Evolutionary conservation across 1,140 invertebrate genomes (phyloP).

Genomic region (Maconellicoccus hirsutus): DNA sequence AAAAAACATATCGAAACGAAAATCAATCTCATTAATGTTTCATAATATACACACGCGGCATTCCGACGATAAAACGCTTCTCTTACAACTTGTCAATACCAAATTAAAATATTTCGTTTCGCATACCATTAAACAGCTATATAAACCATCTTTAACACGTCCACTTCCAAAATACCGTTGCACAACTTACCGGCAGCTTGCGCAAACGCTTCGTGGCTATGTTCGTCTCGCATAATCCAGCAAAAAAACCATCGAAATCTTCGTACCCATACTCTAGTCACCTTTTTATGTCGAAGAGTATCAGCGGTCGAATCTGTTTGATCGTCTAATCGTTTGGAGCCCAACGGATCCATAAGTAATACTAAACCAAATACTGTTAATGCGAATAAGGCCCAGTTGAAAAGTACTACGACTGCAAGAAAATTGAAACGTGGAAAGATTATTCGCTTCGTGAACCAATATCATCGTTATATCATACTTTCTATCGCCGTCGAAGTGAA

Average conservation of each 20-base stretch:
- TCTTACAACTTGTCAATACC: too few relatives aligned
- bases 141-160: too few relatives aligned
- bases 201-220: conserved; percentile 67
- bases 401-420: conserved; percentile 55
- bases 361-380: conserved; percentile 60
- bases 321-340: conserved; percentile 49
- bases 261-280: conserved; percentile 51
- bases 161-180: too few relatives aligned
- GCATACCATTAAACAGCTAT: too few relatives aligned
- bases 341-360: conserved; percentile 68
- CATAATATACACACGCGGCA: too few relatives aligned
- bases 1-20: too few relatives aligned
- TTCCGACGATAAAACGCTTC: not conserved
- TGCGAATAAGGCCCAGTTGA: conserved; percentile 65
- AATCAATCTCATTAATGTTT: too few relatives aligned
- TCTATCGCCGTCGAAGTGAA: conserved; percentile 60
- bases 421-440: conserved; percentile 10
- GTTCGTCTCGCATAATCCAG: conserved; percentile 65
- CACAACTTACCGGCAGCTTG: conserved; percentile 57
- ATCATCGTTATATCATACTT: conserved; percentile 41
- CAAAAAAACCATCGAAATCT: conserved; percentile 66
- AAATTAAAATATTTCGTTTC: too few relatives aligned
- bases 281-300: conserved; percentile 35
- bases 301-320: conserved; percentile 33
- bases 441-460: too few relatives aligned